A percentile compares a stretch with the other conserved stretches of the same genome.
phyloP scores from a whole-genome alignment of 2,113 vertebrate species.

The Poicephalus meyeri region DNA sequence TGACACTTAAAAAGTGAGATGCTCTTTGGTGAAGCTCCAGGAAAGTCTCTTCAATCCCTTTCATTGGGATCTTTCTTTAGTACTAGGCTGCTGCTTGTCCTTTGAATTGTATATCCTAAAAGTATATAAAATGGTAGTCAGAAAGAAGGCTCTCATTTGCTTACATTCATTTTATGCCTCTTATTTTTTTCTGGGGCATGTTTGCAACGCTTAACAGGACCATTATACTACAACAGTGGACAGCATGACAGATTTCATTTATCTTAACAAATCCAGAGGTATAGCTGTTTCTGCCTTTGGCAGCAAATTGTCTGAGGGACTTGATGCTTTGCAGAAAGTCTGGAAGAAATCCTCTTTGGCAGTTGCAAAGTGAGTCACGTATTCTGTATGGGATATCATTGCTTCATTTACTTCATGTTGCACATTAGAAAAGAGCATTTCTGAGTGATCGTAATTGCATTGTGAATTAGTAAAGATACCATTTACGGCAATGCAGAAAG shows the following conservation, averaged over 20 bases:
- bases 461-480: not conserved
- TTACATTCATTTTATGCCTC: not conserved
- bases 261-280: slow-evolving; percentile 4
- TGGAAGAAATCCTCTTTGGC: slow-evolving; percentile 20
- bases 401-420: not conserved
- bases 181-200: not conserved
- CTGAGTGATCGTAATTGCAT: not conserved
- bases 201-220: not conserved
- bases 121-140: not conserved
- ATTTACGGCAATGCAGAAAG: not conserved
- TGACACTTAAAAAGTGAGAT: not conserved
- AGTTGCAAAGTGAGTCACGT: not conserved
- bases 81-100: not conserved
- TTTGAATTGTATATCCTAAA: not conserved
- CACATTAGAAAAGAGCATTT: not conserved
- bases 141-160: not conserved
- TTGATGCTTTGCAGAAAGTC: not conserved
- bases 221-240: not conserved
- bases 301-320: not conserved
- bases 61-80: not conserved
- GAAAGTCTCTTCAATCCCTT: not conserved
- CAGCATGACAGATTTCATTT: not conserved
- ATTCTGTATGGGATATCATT: not conserved
- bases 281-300: not conserved
- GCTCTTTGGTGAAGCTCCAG: not conserved